Evolutionary conservation across 2,797 vertebrate species (phyloP), one percentile per base, ranked within the genome.

Genomic region (Florisuga fusca): DNA sequence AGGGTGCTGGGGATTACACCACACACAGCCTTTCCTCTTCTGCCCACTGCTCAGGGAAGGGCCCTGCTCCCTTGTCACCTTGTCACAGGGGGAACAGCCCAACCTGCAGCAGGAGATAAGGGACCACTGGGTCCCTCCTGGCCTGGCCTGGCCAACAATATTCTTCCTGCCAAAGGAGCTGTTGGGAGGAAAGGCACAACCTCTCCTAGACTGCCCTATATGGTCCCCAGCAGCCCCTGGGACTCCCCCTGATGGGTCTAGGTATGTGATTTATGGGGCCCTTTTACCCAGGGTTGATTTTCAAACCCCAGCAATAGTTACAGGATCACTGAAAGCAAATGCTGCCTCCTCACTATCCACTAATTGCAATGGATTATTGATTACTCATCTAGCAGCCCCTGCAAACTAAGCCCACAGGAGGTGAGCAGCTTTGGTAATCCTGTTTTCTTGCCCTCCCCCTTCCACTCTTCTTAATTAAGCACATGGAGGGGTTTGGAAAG

Each of bases 321-420:
- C 11, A 36, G 72, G 89, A 80, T 41, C 20, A 57, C 62, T 78
- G 53, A 55, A 92, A 91, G 50, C 55, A 67, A 93, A 27, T n/a
- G 33, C 59, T 93, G n/a, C 62, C 57, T 88, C 54, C 82, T 79
- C 16, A n/a, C 85, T 88, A 45, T 16, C 17, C 17, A 69, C 61
- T 91, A 91, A 92, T 93, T 87, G 66, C 71, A 79, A 63, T 76
- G 76, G 48, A 31, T 88, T 88, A 90, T 78, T 93, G 93, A 90
- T 85, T 90, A 53, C 72, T 77, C n/a, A 6, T n/a, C 0, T 2
- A 92, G 50, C 57, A 93, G 25, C 45, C 75, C 72, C 54, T 22
- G 29, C 51, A 43, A 82, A 91, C 48, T 81, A 63, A 94, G 71
- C 1, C 0, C n/a, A 22, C 15, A 23, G 73, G 66, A 88, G 81